These are phyloP conservation scores for Pygocentrus nattereri DNA, from an alignment of 2,797 vertebrate genomes.

Conservation along the genomic window DNA sequence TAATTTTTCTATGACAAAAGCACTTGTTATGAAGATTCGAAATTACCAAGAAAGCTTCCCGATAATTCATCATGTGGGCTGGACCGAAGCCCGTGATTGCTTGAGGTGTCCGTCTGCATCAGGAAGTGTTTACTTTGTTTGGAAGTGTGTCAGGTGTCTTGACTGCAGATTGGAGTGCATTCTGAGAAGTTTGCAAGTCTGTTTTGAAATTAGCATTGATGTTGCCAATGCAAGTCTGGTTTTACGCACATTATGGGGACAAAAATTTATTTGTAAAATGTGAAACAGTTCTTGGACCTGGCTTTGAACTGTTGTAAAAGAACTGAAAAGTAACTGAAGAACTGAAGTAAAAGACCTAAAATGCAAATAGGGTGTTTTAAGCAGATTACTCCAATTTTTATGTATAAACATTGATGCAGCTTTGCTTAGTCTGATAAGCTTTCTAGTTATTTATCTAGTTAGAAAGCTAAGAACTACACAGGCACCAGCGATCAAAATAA, in stretches of 20 bases:
- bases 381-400: not conserved
- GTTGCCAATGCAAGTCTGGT: too few species aligned
- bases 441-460: too few species aligned
- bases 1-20: slow-evolving; percentile 99
- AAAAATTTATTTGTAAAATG: not conserved
- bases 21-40: slow-evolving; percentile 99
- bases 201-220: not conserved
- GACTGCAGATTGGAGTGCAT: slow-evolving; percentile 62
- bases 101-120: slow-evolving; percentile 95
- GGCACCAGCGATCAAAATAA: not conserved
- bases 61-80: slow-evolving; percentile 99
- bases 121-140: slow-evolving; percentile 71
- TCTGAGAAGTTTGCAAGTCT: slow-evolving; percentile 22
- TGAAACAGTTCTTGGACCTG: not conserved
- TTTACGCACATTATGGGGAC: not conserved
- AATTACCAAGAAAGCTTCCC: slow-evolving; percentile 98
- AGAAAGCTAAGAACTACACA: not conserved
- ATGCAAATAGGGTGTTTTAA: not conserved
- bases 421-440: not conserved
- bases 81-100: slow-evolving; percentile 97
- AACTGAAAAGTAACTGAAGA: too few species aligned
- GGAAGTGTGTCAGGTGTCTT: slow-evolving; percentile 81
- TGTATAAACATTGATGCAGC: not conserved
- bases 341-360: too few species aligned
- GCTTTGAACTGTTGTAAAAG: not conserved